Evolutionary conservation across 1,140 invertebrate genomes (phyloP).

Genomic region (Gryllus bimaculatus): DNA sequence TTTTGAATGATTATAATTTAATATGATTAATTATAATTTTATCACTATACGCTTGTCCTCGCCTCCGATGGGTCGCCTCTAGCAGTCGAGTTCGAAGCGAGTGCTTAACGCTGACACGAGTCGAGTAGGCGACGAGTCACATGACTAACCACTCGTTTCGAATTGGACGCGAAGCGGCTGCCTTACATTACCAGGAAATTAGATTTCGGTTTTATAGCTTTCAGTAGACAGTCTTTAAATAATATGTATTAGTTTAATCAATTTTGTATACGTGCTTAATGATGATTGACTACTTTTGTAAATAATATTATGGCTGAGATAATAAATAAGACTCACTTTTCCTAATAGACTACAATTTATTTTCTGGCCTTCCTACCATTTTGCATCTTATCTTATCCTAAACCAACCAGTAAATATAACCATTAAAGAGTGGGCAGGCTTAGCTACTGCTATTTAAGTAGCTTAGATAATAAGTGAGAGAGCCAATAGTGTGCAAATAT

Average conservation of each 20-base stretch:
- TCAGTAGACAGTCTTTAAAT: not conserved
- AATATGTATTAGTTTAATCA: not conserved
- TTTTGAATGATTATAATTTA: not conserved
- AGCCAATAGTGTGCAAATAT: too few relatives aligned
- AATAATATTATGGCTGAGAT: not conserved
- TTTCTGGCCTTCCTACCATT: not conserved
- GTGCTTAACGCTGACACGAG: not conserved
- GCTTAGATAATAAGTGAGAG: too few relatives aligned
- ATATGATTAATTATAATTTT: slow-evolving; percentile 8
- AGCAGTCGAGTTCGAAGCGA: not conserved
- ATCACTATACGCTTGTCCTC: slow-evolving; percentile 9
- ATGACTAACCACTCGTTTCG: not conserved
- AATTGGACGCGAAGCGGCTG: not conserved
- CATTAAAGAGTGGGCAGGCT: too few relatives aligned
- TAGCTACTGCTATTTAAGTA: too few relatives aligned
- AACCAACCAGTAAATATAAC: too few relatives aligned
- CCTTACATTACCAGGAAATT: not conserved
- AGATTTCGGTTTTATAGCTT: not conserved
- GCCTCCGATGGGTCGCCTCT: slow-evolving; percentile 8
- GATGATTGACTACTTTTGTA: not conserved
- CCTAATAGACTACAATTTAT: not conserved
- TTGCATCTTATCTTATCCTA: not conserved
- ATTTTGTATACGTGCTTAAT: slow-evolving; percentile 2
- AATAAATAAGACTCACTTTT: slow-evolving; percentile 6
- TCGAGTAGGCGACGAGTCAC: not conserved